Conservation (phyloP, 2,797 vertebrate species). For the Alcedo atthis region DNA sequence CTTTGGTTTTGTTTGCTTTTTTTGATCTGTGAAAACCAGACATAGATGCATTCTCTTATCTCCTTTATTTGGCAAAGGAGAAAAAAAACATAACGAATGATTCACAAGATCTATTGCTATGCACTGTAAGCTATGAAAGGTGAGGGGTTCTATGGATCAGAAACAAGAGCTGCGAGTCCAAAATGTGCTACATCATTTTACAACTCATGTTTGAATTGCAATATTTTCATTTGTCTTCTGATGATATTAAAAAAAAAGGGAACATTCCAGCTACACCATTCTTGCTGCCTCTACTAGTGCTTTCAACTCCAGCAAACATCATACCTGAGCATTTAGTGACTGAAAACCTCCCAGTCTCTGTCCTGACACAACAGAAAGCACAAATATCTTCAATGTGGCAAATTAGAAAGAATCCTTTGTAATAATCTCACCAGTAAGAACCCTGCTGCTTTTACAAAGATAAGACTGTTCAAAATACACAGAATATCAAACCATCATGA, state of each 20-base stretch:
- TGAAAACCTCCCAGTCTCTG: not conserved
- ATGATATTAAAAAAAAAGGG: not conserved
- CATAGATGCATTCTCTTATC: not conserved
- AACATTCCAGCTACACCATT: not conserved
- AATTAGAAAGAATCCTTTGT: not conserved
- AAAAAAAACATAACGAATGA: not conserved
- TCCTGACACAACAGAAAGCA: not conserved
- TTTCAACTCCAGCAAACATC: not conserved
- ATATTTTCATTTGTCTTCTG: not conserved
- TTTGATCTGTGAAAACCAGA: not conserved
- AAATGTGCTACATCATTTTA: not conserved
- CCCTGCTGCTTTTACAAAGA: not conserved
- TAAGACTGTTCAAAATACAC: no score
- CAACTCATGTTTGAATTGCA: not conserved
- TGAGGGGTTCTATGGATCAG: not conserved
- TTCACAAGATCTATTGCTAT: not conserved
- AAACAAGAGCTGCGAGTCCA: not conserved
- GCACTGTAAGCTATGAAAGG: not conserved
- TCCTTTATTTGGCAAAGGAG: not conserved
- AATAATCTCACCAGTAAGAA: not conserved
- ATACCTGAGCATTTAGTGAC: not conserved
- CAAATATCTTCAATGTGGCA: not conserved
- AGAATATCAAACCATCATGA: no score
- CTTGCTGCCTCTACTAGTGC: not conserved
- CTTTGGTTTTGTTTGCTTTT: not conserved